Evolutionary conservation across 2,113 vertebrate genomes (phyloP), one percentile per base, ranked within the genome.

Genomic region (Acanthisitta chloris): DNA sequence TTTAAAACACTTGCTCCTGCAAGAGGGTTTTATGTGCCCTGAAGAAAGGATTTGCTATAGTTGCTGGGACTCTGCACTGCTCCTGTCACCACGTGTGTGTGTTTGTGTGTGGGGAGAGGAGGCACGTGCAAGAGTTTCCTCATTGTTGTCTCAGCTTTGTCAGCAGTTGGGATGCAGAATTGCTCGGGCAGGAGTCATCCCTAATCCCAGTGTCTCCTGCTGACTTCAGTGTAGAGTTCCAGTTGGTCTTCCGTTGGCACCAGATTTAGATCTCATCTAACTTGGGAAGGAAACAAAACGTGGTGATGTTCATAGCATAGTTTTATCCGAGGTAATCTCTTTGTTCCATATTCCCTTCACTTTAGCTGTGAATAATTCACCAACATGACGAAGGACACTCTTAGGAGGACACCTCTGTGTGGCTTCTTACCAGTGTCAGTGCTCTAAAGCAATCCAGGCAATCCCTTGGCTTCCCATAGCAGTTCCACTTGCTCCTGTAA

Each of bases 291-390:
- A 40, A 58, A 5, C 15, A 14, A 17, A 73, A 10, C 18, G 0
- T 6, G 45, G 29, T 18, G 71, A 3, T 43, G 7, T n/a, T n/a
- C 2, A 3, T 25, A 33, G 10, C 2, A 8, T 6, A 0, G 17
- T 10, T 45, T 1, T 0, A 15, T 6, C 51, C 6, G 8, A 3
- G 13, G 25, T 0, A 4, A 58, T 1, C 20, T 25, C 33, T 25
- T 12, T 46, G 5, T 59, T 38, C 45, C 10, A 0, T 2, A 4
- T 21, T 14, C 8, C 0, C 42, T 43, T 54, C 0, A 0, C 0
- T 57, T 48, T 72, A 0, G 0, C 80, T 34, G 36, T 16, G 64
- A 31, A 5, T 12, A 2, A 0, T 17, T 26, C 33, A 19, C 49
- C 46, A 1, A 0, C 0, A 11, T 67, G 59, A 2, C 0, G 1